These are phyloP conservation scores for Leptinotarsa lineolata DNA, from an alignment of 1,140 invertebrate genomes.

Conservation along the genomic window DNA sequence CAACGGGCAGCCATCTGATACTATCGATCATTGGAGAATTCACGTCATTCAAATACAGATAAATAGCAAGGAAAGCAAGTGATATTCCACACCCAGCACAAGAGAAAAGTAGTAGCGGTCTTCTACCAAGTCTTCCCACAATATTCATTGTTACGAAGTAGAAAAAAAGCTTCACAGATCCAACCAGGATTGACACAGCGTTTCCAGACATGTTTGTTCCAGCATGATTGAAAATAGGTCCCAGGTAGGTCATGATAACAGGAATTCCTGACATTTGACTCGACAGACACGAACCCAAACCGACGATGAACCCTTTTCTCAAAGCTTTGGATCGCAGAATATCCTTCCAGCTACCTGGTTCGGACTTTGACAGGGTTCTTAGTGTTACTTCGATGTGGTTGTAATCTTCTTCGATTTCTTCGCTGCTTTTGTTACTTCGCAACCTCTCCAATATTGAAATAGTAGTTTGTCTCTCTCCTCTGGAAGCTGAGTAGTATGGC, in stretches of 20 bases:
- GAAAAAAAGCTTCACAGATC: slow-evolving; percentile 70
- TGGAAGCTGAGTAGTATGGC: slow-evolving; percentile 70
- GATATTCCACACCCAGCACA: slow-evolving; percentile 64
- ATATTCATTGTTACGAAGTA: slow-evolving; percentile 70
- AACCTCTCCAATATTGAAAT: slow-evolving; percentile 67
- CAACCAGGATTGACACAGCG: slow-evolving; percentile 82
- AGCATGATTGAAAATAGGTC: slow-evolving; percentile 8
- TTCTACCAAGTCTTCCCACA: slow-evolving; percentile 71
- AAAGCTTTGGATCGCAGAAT: slow-evolving; percentile 62
- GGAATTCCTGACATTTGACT: slow-evolving; percentile 78
- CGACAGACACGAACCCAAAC: slow-evolving; percentile 70
- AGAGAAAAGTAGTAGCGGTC: slow-evolving; percentile 72
- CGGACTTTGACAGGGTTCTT: slow-evolving; percentile 60
- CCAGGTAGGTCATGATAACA: slow-evolving; percentile 3
- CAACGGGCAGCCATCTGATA: slow-evolving; percentile 68
- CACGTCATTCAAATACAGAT: slow-evolving; percentile 65
- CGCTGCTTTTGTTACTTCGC: slow-evolving; percentile 60
- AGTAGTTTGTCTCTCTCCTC: slow-evolving; percentile 65
- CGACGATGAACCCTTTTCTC: slow-evolving; percentile 70
- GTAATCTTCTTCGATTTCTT: slow-evolving; percentile 67
- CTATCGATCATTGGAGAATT: slow-evolving; percentile 56
- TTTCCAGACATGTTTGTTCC: slow-evolving; percentile 55
- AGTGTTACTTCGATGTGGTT: slow-evolving; percentile 58
- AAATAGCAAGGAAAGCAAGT: slow-evolving; percentile 61
- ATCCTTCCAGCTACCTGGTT: slow-evolving; percentile 61